These are phyloP conservation scores for Hypotaenidia okinawae DNA, from an alignment of 2,797 vertebrate species.

Conservation along the genomic window DNA sequence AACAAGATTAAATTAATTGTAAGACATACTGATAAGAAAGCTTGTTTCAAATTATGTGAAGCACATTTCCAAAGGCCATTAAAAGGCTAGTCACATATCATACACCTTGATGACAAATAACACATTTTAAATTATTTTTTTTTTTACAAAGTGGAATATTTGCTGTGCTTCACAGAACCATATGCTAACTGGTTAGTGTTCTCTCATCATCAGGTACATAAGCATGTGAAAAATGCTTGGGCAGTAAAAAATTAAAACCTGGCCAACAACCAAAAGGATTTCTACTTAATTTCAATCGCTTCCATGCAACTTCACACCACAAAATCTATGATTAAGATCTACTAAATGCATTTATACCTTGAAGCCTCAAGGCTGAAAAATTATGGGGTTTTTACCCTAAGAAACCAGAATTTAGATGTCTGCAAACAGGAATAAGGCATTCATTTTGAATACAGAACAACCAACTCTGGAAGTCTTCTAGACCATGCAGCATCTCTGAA, in stretches of 20 bases:
- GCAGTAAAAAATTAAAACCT: neutral
- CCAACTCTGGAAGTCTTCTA: neutral
- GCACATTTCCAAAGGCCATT: slow-evolving; percentile 54
- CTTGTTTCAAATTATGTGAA: slow-evolving; percentile 52
- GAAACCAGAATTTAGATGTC: neutral
- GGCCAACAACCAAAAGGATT: neutral
- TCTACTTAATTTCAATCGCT: neutral
- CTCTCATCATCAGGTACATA: slow-evolving; percentile 18
- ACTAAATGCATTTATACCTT: neutral
- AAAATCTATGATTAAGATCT: neutral
- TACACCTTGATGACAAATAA: slow-evolving; percentile 62
- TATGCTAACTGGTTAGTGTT: neutral
- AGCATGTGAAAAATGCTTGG: slow-evolving; percentile 1
- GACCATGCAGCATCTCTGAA: neutral
- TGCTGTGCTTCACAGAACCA: neutral
- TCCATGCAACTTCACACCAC: neutral
- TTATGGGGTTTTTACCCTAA: neutral
- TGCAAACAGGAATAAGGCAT: neutral
- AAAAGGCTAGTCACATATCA: slow-evolving; percentile 29
- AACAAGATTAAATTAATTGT: slow-evolving; percentile 85
- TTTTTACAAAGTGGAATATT: neutral
- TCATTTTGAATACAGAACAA: neutral
- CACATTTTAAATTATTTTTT: neutral
- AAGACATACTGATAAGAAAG: slow-evolving; percentile 79
- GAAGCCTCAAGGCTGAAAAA: neutral